phyloP scores from a whole-genome alignment of 2,113 vertebrate genomes.

The Anoura caudifer region DNA sequence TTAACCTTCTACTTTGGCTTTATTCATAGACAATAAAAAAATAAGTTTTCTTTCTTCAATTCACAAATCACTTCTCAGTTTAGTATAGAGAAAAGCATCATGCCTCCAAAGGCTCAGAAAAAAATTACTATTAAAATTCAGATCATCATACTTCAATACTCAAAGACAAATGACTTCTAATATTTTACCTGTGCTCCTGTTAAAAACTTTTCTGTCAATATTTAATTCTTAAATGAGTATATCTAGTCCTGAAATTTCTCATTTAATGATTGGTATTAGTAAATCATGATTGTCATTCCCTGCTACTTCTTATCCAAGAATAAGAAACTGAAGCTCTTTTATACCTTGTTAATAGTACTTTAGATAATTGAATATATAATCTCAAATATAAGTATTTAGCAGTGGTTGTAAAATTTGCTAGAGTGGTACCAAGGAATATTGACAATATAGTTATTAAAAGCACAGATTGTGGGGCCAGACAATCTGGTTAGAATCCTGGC shows the following conservation, averaged over 20 bases:
- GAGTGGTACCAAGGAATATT: neutral
- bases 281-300: neutral
- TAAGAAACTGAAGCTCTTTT: neutral
- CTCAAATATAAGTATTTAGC: neutral
- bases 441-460: neutral
- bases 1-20: neutral
- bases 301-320: neutral
- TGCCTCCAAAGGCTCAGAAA: neutral
- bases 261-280: neutral
- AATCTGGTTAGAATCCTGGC: neutral
- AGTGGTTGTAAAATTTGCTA: neutral
- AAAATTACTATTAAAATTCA: slow-evolving; percentile 29
- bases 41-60: neutral
- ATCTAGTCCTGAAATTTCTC: slow-evolving; percentile 34
- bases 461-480: neutral
- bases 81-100: neutral
- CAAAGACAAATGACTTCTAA: slow-evolving; percentile 12
- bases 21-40: neutral
- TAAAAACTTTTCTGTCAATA: slow-evolving; percentile 17
- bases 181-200: neutral
- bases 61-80: slow-evolving; percentile 23
- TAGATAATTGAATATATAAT: neutral
- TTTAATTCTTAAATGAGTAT: neutral
- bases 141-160: neutral
- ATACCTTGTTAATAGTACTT: neutral